phyloP scores from a whole-genome alignment of 2,113 vertebrate genomes.

The Monopterus albus region DNA sequence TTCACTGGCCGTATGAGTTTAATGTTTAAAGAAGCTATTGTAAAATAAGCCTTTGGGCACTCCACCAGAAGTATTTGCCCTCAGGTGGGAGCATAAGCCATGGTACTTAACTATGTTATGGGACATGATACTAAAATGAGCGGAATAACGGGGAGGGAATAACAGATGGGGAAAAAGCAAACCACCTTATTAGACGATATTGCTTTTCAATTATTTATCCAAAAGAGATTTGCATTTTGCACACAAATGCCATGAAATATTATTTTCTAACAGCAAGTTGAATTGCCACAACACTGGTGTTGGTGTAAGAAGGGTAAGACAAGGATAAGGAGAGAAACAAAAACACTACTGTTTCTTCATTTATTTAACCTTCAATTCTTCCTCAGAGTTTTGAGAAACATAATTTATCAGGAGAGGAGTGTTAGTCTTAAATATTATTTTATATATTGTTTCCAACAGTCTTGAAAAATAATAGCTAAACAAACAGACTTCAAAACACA shows the following conservation, averaged over 20 bases:
- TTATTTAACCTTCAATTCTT: background rate
- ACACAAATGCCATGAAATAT: background rate
- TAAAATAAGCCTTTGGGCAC: background rate
- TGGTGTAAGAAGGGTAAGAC: background rate
- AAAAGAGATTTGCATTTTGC: background rate
- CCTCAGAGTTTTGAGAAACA: background rate
- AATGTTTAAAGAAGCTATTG: slow-evolving; percentile 1
- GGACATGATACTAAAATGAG: background rate
- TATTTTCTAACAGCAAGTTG: background rate
- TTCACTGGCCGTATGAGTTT: slow-evolving; percentile 8
- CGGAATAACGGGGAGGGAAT: background rate
- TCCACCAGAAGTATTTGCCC: background rate
- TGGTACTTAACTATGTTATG: background rate
- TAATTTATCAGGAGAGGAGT: background rate
- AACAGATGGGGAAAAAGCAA: no score
- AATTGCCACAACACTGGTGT: background rate
- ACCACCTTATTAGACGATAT: background rate
- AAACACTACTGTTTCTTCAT: background rate
- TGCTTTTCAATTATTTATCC: background rate
- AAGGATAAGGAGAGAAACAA: background rate
- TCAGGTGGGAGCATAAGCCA: background rate
- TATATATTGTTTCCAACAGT: slow-evolving; percentile 1
- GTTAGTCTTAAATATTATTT: background rate
- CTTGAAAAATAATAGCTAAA: background rate
- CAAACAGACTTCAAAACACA: background rate